A percentile compares a stretch with the other conserved stretches of the same genome.
Evolutionary conservation across 2,888 invertebrate species (phyloP).

Genomic region (Eilema depressum): DNA sequence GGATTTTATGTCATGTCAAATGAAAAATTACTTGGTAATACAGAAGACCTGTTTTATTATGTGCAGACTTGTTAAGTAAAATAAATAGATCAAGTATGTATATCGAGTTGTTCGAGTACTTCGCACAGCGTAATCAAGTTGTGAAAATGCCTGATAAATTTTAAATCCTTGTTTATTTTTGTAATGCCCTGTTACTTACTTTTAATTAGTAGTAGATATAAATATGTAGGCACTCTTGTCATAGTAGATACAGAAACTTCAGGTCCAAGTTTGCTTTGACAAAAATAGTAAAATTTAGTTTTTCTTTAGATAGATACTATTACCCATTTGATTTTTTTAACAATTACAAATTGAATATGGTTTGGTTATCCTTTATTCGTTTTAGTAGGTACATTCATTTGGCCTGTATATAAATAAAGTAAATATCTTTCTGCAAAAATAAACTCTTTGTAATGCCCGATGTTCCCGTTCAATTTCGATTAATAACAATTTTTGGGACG

Average conservation of each 20-base stretch:
- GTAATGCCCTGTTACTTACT: neutral
- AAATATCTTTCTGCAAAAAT: constrained; percentile 1
- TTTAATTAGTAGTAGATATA: neutral
- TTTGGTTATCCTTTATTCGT: constrained; percentile 4
- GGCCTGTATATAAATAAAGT: constrained; percentile 9
- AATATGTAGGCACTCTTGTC: too few relatives aligned
- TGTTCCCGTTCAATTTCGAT: neutral
- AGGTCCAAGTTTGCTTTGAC: too few relatives aligned
- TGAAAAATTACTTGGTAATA: constrained; percentile 53
- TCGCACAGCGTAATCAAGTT: neutral
- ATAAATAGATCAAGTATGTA: constrained; percentile 14
- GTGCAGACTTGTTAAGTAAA: constrained; percentile 21
- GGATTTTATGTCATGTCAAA: constrained; percentile 60
- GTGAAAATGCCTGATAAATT: neutral
- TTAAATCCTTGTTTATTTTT: neutral
- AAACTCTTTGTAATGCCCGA: constrained; percentile 1
- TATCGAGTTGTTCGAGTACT: neutral
- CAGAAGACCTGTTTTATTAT: constrained; percentile 30
- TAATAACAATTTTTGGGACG: constrained; percentile 1
- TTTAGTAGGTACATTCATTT: neutral
- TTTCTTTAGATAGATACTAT: too few relatives aligned
- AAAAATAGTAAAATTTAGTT: too few relatives aligned
- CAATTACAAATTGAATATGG: neutral
- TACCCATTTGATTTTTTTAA: too few relatives aligned
- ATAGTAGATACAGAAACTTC: too few relatives aligned